Percentiles rank a stretch among this genome's conserved stretches.
These are phyloP conservation scores for Phoebastria nigripes DNA, from an alignment of 2,797 vertebrate genomes.

Conservation along the genomic window DNA sequence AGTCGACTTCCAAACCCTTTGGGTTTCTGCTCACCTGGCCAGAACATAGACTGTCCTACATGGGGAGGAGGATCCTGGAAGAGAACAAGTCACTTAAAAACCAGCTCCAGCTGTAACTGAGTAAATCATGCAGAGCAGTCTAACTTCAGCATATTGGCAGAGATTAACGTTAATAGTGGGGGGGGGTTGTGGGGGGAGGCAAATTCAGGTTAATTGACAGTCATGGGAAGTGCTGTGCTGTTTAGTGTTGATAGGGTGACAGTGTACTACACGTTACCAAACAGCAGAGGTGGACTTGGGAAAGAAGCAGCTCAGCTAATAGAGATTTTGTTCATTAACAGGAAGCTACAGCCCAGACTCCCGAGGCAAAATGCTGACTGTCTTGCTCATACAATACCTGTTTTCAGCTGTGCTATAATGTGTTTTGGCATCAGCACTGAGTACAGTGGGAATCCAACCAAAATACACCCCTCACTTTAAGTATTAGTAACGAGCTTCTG, in stretches of 20 bases:
- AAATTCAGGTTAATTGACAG: not conserved
- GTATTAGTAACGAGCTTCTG: not conserved
- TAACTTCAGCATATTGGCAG: not conserved
- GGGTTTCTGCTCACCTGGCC: not conserved
- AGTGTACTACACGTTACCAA: not conserved
- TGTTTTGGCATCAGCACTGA: not conserved
- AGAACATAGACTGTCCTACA: not conserved
- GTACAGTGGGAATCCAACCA: slow-evolving; percentile 31
- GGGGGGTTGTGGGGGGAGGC: no score
- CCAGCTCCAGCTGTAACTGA: not conserved
- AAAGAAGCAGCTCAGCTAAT: not conserved
- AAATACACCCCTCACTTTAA: not conserved
- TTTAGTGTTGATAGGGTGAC: not conserved
- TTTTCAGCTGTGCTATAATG: slow-evolving; percentile 10
- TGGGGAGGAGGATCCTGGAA: not conserved
- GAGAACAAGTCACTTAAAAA: not conserved
- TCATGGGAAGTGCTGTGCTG: not conserved
- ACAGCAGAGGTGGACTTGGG: not conserved
- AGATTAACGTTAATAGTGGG: not conserved
- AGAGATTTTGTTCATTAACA: not conserved
- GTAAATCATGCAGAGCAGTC: not conserved
- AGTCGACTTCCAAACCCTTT: not conserved
- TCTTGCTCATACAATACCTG: not conserved
- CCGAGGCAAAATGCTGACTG: not conserved
- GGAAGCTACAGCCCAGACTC: not conserved